These are phyloP conservation scores for Gibbula magus DNA, from an alignment of 2,888 invertebrate species.

Conservation along the genomic window DNA sequence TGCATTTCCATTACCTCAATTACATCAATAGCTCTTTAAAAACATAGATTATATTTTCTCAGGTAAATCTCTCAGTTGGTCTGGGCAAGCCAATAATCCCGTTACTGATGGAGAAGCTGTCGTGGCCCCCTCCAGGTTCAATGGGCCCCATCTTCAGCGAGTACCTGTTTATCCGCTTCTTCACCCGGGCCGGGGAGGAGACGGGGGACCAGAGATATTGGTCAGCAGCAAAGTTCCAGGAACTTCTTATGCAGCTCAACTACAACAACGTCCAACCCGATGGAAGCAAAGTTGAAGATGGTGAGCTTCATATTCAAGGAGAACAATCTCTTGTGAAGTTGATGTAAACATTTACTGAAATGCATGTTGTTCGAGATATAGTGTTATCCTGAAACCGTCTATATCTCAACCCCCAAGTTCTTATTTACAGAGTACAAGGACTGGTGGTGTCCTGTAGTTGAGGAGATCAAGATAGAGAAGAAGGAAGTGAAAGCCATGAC, in stretches of 20 bases:
- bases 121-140: slow-evolving; percentile 62
- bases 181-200: slow-evolving; percentile 43
- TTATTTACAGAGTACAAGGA: slow-evolving; percentile 43
- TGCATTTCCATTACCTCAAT: too few species aligned
- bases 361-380: too few species aligned
- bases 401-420: too few species aligned
- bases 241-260: slow-evolving; percentile 65
- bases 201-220: slow-evolving; percentile 50
- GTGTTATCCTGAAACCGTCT: too few species aligned
- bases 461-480: slow-evolving; percentile 46
- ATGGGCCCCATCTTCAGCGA: slow-evolving; percentile 66
- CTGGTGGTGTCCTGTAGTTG: slow-evolving; percentile 60
- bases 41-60: background rate
- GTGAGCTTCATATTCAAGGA: slow-evolving; percentile 27
- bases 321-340: background rate
- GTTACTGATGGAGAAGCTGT: slow-evolving; percentile 57
- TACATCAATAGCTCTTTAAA: too few species aligned
- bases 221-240: slow-evolving; percentile 61
- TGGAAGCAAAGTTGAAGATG: slow-evolving; percentile 36
- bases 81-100: slow-evolving; percentile 63
- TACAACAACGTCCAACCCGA: slow-evolving; percentile 56
- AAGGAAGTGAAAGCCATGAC: slow-evolving; percentile 12
- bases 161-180: slow-evolving; percentile 55
- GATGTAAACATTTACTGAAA: too few species aligned
- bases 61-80: slow-evolving; percentile 58